Evolutionary conservation across 2,113 vertebrate genomes (phyloP).

Genomic region (Garra rufa): DNA sequence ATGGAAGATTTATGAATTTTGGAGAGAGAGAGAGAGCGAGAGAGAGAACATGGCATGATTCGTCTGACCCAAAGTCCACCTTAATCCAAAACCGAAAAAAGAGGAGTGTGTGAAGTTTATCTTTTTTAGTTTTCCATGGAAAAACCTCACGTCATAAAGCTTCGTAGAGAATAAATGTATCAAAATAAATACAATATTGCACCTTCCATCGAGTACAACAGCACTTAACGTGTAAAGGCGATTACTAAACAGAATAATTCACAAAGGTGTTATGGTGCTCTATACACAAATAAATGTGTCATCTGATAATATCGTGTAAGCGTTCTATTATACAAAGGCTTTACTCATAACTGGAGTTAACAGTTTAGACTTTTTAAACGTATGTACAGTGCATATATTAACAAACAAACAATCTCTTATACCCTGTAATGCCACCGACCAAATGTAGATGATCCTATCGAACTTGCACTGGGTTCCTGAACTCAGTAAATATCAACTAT

Average conservation of each 20-base stretch:
- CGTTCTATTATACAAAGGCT: slow-evolving; percentile 68
- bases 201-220: slow-evolving; percentile 78
- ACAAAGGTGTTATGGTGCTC: slow-evolving; percentile 71
- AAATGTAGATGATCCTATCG: slow-evolving; percentile 64
- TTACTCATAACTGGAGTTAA: slow-evolving; percentile 69
- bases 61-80: slow-evolving; percentile 54
- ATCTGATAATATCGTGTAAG: slow-evolving; percentile 71
- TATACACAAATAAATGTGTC: slow-evolving; percentile 72
- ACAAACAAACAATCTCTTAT: slow-evolving; percentile 67
- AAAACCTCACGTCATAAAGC: slow-evolving; percentile 67
- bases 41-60: slow-evolving; percentile 53
- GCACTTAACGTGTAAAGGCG: slow-evolving; percentile 71
- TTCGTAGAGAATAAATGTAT: slow-evolving; percentile 68
- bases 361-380: slow-evolving; percentile 66
- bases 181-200: slow-evolving; percentile 81
- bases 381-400: slow-evolving; percentile 70
- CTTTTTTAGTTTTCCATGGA: slow-evolving; percentile 54
- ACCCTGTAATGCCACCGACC: slow-evolving; percentile 78
- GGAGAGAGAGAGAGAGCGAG: slow-evolving; percentile 57
- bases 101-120: slow-evolving; percentile 56
- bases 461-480: slow-evolving; percentile 54
- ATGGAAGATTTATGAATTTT: slow-evolving; percentile 75
- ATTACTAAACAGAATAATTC: slow-evolving; percentile 66
- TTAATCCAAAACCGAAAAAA: slow-evolving; percentile 54
- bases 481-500: slow-evolving; percentile 54